Evolutionary conservation across 2,113 vertebrate species (phyloP), one percentile per base, ranked within the genome.

Genomic region (Pardalotus punctatus): DNA sequence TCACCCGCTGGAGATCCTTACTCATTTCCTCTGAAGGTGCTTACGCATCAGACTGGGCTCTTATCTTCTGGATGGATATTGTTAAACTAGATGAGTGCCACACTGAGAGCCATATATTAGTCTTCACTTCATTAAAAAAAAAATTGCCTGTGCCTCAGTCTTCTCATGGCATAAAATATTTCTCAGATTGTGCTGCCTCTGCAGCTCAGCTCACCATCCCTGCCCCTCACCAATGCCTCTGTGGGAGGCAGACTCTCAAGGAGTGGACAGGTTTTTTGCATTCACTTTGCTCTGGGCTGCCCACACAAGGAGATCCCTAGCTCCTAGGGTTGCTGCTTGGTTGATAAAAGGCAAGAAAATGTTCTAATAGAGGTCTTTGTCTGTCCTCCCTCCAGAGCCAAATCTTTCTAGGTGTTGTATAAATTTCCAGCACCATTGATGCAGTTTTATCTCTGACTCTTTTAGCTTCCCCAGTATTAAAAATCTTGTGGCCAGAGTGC

Each of bases 221-320:
- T 66, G 38, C 19, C 2, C 2, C 48, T 57, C 36, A 51, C 12
- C 35, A 42, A 6, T 33, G 18, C 24, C 50, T 62, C 35, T 15
- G 0, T 23, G 28, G 25, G 24, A 78, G 17, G 17, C 36, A 81
- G n/a, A 15, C 7, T 65, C 14, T 36, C 19, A 8, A 0, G 12
- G 56, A 29, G 4, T 27, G 25, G 24, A 31, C 20, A 60, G 20
- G 17, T 35, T 35, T 40, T 82, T 42, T 54, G 7, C 29, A 31
- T 28, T 87, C n/a, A 38, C 17, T 78, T 57, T 61, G 3, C 42
- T 94, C 43, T 20, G 27, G 14, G 17, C 42, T 78, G 38, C 60
- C 42, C n/a, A 27, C 21, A 40, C 12, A 29, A 2, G 1, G 13
- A 18, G 36, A 7, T 70, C 10, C 6, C 29, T 31, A 45, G 25